Conservation (phyloP, 2,797 vertebrate species). For the Acipenser oxyrinchus region DNA sequence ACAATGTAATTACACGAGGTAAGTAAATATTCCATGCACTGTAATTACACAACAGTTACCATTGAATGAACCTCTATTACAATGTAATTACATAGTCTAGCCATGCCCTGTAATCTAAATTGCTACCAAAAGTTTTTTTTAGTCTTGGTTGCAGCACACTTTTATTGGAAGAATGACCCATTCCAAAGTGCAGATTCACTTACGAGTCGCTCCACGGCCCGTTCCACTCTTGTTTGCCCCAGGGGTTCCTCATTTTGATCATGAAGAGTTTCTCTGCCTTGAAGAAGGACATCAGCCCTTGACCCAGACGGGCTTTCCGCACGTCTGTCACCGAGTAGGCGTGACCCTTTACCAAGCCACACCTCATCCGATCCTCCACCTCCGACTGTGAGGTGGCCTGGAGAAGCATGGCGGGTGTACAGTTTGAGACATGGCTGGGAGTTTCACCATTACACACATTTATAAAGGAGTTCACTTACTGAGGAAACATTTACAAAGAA, state of each 20-base stretch:
- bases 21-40: no score
- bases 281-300: slow-evolving; percentile 65
- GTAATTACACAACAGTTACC: no score
- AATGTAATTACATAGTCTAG: no score
- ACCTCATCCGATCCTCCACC: slow-evolving; percentile 54
- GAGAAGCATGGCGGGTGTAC: background rate
- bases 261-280: slow-evolving; percentile 76
- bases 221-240: slow-evolving; percentile 83
- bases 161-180: background rate
- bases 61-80: no score
- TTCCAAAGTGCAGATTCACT: slow-evolving; percentile 23
- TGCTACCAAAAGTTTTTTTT: background rate
- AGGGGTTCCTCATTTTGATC: slow-evolving; percentile 90
- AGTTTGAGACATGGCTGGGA: no score
- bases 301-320: slow-evolving; percentile 67
- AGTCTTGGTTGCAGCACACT: background rate
- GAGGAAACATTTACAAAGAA: no score
- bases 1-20: no score
- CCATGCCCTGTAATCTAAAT: no score
- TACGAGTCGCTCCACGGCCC: slow-evolving; percentile 89
- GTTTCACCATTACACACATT: no score
- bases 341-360: slow-evolving; percentile 77
- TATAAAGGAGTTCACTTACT: no score
- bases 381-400: slow-evolving; percentile 55
- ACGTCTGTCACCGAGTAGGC: slow-evolving; percentile 84